Evolutionary conservation across 2,113 vertebrate genomes (phyloP), one percentile per base, ranked within the genome.

Genomic region (Meleagris gallopavo): DNA sequence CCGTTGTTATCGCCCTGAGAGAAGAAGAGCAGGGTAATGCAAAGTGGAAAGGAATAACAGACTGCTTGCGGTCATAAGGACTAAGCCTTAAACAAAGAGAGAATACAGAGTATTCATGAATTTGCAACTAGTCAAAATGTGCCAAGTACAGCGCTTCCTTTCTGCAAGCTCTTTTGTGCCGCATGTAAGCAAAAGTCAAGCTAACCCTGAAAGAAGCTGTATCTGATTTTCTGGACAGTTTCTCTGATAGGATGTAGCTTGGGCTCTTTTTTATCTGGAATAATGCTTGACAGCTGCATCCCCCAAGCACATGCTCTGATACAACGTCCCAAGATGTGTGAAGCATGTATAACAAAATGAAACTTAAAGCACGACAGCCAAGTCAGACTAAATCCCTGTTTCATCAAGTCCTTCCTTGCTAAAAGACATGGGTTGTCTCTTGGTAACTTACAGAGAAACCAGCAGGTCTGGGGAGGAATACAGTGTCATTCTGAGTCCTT

Each of bases 171-270:
- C 89, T 86, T 96, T 75, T 93, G 70, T 95, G 65, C 69, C 5
- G 24, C 72, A 8, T n/a, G 69, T 84, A 94, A 97, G 85, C 80
- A 90, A 45, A 90, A 97, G 88, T 69, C 85, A 94, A 75, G 75
- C 81, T 85, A 91, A 88, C 66, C 76, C 81, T 27, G 8, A 90
- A 92, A 91, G 89, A 54, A 93, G 87, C 70, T 74, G 77, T 48
- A 94, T 96, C 93, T 96, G 91, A 96, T 95, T 94, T 96, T 94
- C 86, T 84, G 79, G 94, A 91, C 93, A 95, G 88, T 83, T 95
- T 95, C 74, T 93, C 86, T 75, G 84, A 88, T 95, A 93, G 72
- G 73, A 90, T 90, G 79, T 89, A 96, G 86, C 94, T 80, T 77
- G 75, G 83, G 83, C 76, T 94, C 95, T 91, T 87, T 87, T 96